Evolutionary conservation across 1,140 invertebrate species (phyloP), one percentile per base, ranked within the genome.

Genomic region (Tetranychus cinnabarinus): DNA sequence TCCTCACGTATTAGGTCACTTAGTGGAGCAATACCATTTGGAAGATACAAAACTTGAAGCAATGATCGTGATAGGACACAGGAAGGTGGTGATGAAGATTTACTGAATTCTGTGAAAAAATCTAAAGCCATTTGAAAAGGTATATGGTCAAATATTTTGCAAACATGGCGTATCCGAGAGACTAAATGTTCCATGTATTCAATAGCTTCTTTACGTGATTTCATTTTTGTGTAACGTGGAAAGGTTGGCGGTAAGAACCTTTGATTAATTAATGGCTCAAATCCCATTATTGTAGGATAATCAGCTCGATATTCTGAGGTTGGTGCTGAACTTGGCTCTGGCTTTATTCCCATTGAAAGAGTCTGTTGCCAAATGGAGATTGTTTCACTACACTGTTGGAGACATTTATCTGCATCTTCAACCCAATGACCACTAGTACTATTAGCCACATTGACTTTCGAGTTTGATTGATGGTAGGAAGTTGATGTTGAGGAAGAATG

Each of bases 211-310:
- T 76, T 71, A 47, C 87, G 77, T 56, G 83, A 82, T 65, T 87
- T 87, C 66, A 97, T 92, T 73, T 88, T 85, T 1, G 90, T 91
- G 72, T 93, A 96, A 2, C 92, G 78, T 10, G 93, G 93, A 77
- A 97, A 97, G n/a, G 92, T 95, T 1, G 92, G 91, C 47, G 92
- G 92, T 37, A 96, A 75, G 39, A 95, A 76, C 64, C 91, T 80
- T 73, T 95, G 90, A 74, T 96, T 96, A 45, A 93, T 84, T 70
- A 91, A 80, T 33, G 91, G 88, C 70, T 96, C 89, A 75, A 97
- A 97, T 1, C 90, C 90, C 77, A 90, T 66, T 37, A 74, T 71
- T 46, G 69, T 71, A 35, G 71, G 70, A 63, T 73, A 75, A 63
- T 73, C 71, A 58, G 66, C 37, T 42, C 67, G 69, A 63, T 13